Base-by-base conservation (phyloP, 2,797 vertebrate genomes). In the Pyrocephalus nanus region DNA sequence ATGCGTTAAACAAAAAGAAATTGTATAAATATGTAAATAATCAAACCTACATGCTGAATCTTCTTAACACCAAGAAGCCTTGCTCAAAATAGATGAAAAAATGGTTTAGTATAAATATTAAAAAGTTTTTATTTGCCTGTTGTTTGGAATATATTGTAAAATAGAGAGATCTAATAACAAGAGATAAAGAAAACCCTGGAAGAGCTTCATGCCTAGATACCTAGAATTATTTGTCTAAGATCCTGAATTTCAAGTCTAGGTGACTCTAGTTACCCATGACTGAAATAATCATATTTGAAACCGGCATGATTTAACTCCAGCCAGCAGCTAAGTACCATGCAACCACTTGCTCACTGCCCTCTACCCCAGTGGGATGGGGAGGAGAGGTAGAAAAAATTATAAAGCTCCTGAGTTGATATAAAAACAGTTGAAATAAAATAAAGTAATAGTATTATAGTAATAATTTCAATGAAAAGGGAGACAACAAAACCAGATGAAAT, bases 1-100 rank as follows among this genome's bases (percentile, higher is more conserved):
- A 94, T 47, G 32, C 16, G 43, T 54, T 53, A 88, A 88, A 65
- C 75, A 73, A 87, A 94, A 95, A 79, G 20, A 74, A 91, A 86
- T 43, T 18, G 67, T 79, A 91, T 77, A 92, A 80, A 87, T 86
- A 78, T 74, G 93, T 92, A 97, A 97, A 95, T 73, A 91, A 96
- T 86, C 57, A 40, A 69, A 86, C 86, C 54, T 81, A 61, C 38
- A 21, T 57, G 72, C 77, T 80, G 91, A 86, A 85, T 88, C 76
- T 54, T 93, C 80, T 96, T 73, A 86, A 70, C 50, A 81, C 21
- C 40, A 55, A 70, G 67, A 42, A 61, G 57, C 40, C 91, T 93
- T 55, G 65, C 72, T 94, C 54, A 71, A 74, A 92, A 87, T 60
- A 88, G 64, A 87, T 81, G 88, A 93, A 95, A 93, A 16, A 42